These are phyloP conservation scores for Meda fulgida DNA, from an alignment of 2,797 vertebrate genomes.

Conservation along the genomic window DNA sequence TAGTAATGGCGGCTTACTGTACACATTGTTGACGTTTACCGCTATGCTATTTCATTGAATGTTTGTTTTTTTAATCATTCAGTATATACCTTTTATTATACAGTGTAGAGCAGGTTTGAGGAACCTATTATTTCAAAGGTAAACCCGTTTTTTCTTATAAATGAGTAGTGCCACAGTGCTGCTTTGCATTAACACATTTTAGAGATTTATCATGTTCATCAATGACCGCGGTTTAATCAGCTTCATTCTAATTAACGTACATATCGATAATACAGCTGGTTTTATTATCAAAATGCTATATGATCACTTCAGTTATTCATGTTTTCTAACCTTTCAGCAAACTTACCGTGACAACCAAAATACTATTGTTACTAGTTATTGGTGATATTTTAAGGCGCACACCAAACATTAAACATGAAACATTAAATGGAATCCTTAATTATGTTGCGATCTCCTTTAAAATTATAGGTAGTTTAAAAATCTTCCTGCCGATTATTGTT, in stretches of 20 bases:
- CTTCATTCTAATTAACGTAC: background rate
- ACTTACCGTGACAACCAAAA: background rate
- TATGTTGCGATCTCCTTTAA: background rate
- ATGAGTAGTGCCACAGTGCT: background rate
- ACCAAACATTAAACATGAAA: background rate
- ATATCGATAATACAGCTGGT: background rate
- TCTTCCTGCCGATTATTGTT: background rate
- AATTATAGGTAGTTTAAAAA: background rate
- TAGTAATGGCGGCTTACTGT: constrained; percentile 73
- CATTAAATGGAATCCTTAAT: background rate
- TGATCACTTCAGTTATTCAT: background rate
- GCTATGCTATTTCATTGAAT: background rate
- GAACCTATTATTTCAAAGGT: background rate
- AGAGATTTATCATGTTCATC: background rate
- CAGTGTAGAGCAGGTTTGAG: background rate
- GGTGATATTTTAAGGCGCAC: background rate
- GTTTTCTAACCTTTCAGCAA: background rate
- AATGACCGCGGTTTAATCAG: background rate
- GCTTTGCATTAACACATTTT: background rate
- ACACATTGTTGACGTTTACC: constrained; percentile 45
- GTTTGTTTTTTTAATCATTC: background rate
- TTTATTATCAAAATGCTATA: background rate
- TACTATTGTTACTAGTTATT: background rate
- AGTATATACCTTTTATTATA: background rate
- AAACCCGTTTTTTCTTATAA: background rate